Base-by-base conservation (phyloP, 2,797 vertebrate genomes). In the Todus mexicanus region DNA sequence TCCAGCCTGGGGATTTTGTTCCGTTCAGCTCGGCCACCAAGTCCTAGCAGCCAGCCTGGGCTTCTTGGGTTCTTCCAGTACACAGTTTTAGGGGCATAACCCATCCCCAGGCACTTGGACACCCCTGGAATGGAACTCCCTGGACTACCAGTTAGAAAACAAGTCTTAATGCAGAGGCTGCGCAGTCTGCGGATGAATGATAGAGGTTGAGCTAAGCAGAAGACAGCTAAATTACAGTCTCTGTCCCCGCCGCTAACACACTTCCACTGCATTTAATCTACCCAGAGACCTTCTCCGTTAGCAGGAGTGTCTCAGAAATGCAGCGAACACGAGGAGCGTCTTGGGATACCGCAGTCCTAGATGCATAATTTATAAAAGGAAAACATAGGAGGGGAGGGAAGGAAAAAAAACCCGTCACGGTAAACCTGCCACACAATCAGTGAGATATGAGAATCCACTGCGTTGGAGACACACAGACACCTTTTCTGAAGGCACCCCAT, bases 341-440 rank as follows among this genome's bases (percentile, higher is more conserved):
- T 65, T 38, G 54, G 78, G 64, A 60, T 68, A 90, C 56, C 90
- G 38, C 45, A 25, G 12, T 42, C 92, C 83, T 45, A 78, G 69
- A 89, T 97, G 92, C 92, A 96, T 96, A 29, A 96, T 96, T 97
- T 35, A 96, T 92, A 33, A 76, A 81, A 76, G 83, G 92, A 73
- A 82, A 84, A 70, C 26, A 14, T 5, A 22, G 59, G 12, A n/a
- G 53, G 11, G 29, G 4, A 66, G 47, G 50, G 13, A 21, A 35
- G 43, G 25, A 84, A 82, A 89, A 92, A 94, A 26, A 89, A 91
- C 92, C 50, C 29, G 23, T 29, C 65, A 53, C 45, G 75, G 89
- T n/a, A 78, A 80, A 73, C n/a, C 68, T 74, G 57, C 57, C 75
- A 40, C 72, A 56, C 59, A 38, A 84, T 78, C 78, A 87, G 40